A percentile compares a stretch with the other conserved stretches of the same genome.
Evolutionary conservation across 2,113 vertebrate genomes (phyloP).

Genomic region (Anoplopoma fimbria): DNA sequence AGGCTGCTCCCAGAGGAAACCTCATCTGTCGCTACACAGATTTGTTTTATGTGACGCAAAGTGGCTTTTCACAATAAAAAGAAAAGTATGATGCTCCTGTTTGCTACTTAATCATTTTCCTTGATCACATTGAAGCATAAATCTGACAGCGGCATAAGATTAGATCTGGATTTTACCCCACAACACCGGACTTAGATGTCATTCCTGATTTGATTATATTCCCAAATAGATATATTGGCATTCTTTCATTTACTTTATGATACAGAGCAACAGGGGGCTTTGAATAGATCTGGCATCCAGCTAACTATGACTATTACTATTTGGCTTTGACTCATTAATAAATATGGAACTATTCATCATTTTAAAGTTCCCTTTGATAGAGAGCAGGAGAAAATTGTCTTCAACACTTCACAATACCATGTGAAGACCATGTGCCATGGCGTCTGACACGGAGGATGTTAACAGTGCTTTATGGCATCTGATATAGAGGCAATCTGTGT

Average conservation of each 20-base stretch:
- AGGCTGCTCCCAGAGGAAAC: constrained; percentile 1
- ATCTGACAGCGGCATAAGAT: background rate
- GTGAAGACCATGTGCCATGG: too few species aligned
- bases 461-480: too few species aligned
- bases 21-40: constrained; percentile 28
- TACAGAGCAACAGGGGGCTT: background rate
- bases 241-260: background rate
- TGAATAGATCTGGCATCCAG: background rate
- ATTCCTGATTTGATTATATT: background rate
- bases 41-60: constrained; percentile 32
- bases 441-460: too few species aligned
- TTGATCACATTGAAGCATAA: constrained; percentile 5
- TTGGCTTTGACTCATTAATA: too few species aligned
- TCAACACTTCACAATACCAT: too few species aligned
- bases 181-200: background rate
- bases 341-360: too few species aligned
- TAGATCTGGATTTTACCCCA: background rate
- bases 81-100: background rate
- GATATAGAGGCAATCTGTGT: too few species aligned
- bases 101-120: constrained; percentile 5
- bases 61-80: constrained; percentile 33
- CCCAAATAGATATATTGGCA: background rate
- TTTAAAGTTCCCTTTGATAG: too few species aligned
- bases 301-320: background rate
- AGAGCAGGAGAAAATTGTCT: too few species aligned